These are phyloP conservation scores for Latrodectus hesperus DNA, from an alignment of 2,888 invertebrate species.

Conservation along the genomic window DNA sequence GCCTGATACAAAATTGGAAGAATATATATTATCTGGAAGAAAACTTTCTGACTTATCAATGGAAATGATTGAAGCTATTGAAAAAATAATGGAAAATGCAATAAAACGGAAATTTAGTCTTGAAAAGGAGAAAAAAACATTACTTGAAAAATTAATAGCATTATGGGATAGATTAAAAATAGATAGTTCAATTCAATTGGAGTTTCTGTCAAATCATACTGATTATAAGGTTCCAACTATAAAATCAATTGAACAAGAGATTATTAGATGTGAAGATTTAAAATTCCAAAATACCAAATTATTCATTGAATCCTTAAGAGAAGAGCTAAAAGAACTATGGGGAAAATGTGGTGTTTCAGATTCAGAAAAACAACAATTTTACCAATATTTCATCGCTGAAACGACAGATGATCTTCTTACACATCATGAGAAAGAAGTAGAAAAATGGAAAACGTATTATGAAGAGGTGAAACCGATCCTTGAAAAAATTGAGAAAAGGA, in stretches of 20 bases:
- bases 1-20: slow-evolving; percentile 29
- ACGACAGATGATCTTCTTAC: slow-evolving; percentile 87
- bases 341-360: slow-evolving; percentile 80
- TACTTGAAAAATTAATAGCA: slow-evolving; percentile 20
- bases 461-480: slow-evolving; percentile 74
- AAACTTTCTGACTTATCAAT: slow-evolving; percentile 10
- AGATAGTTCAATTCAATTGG: not conserved
- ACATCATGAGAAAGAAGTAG: slow-evolving; percentile 85
- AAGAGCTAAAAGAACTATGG: slow-evolving; percentile 85
- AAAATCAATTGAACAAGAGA: slow-evolving; percentile 24
- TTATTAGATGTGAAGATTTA: slow-evolving; percentile 22
- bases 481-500: slow-evolving; percentile 80
- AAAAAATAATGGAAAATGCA: slow-evolving; percentile 17
- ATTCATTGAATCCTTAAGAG: slow-evolving; percentile 81
- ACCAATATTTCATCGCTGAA: slow-evolving; percentile 76
- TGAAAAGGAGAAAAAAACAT: slow-evolving; percentile 5
- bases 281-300: slow-evolving; percentile 72
- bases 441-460: slow-evolving; percentile 78
- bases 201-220: slow-evolving; percentile 26
- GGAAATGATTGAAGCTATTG: slow-evolving; percentile 31
- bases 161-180: slow-evolving; percentile 34
- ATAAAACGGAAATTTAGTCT: slow-evolving; percentile 5
- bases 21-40: slow-evolving; percentile 13
- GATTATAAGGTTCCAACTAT: slow-evolving; percentile 17
- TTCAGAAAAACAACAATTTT: slow-evolving; percentile 73